Conservation (phyloP, 2,888 invertebrate species). For the Alviniconcha strummeri region DNA sequence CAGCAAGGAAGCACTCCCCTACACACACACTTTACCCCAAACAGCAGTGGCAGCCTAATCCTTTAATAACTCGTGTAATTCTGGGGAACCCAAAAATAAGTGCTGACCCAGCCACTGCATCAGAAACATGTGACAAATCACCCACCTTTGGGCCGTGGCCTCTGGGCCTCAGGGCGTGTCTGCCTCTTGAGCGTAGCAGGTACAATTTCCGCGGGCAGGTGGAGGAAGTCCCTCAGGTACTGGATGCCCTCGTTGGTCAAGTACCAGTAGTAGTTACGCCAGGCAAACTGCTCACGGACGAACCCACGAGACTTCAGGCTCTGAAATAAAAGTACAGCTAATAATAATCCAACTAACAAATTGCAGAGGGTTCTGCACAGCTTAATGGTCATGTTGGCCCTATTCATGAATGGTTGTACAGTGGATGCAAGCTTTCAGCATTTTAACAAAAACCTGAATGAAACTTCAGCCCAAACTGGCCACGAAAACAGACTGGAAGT, state of each 20-base stretch:
- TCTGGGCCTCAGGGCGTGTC: conserved; percentile 85
- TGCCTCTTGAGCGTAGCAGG: conserved; percentile 97
- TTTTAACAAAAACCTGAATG: too few relatives aligned
- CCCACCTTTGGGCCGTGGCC: conserved; percentile 66
- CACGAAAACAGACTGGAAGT: too few relatives aligned
- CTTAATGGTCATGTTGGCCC: not conserved
- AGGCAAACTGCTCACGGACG: conserved; percentile 99
- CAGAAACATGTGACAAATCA: conserved; percentile 1
- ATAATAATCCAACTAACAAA: not conserved
- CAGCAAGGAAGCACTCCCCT: too few relatives aligned
- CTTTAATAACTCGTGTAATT: too few relatives aligned
- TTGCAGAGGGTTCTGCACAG: not conserved
- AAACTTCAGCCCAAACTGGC: too few relatives aligned
- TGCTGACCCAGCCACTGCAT: too few relatives aligned
- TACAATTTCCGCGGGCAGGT: conserved; percentile 98
- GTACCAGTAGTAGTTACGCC: conserved; percentile 99
- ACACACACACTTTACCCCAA: too few relatives aligned
- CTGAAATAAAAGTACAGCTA: conserved; percentile 72
- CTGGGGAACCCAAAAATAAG: too few relatives aligned
- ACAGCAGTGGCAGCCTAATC: too few relatives aligned
- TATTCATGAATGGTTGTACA: too few relatives aligned
- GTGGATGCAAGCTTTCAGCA: too few relatives aligned
- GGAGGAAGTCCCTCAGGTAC: conserved; percentile 92
- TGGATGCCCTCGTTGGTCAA: conserved; percentile 98
- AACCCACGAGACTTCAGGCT: conserved; percentile 96